Evolutionary conservation across 2,113 vertebrate genomes (phyloP), one percentile per base, ranked within the genome.

Genomic region (Ginglymostoma cirratum): DNA sequence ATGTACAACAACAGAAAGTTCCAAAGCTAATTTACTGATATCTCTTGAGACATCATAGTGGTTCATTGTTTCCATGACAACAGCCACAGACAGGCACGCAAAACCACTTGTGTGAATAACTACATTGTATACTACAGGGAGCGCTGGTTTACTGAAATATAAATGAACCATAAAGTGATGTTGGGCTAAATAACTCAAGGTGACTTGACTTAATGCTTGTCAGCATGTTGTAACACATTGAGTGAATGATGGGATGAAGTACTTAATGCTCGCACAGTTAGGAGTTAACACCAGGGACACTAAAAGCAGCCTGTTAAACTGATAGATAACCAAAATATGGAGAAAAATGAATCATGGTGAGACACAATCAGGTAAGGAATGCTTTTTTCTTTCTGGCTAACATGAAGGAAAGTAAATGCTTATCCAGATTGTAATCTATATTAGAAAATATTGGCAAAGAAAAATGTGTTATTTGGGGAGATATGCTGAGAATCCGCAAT

Each of bases 31-130:
- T 76, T 70, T 38, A 72, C 42, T 30, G 76, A 48, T 95, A 76
- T 72, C 94, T 70, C 94, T 27, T 2, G 27, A 70, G 42, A 66
- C 69, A 76, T 45, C 15, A 70, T 27, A 48, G 70, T 95, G 69
- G 67, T 70, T 95, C 67, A 76, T 72, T 95, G 94, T 95, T 95
- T 70, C 69, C 12, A 95, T 95, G 69, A 19, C 69, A 52, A 95
- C 94, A 72, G 38, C 38, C 69, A 95, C 94, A 95, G 69, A 48
- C 69, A 48, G 23, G 69, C 67, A 70, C 67, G 23, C 69, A 76
- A 95, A 72, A 45, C 45, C 45, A 95, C 45, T 95, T 45, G 94
- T 66, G 61, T 34, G 27, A 72, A 52, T 95, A 72, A 95, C 72
- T 72, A 30, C 24, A 52, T 45, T 42, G 3, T 72, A 30, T 30